Conservation (phyloP, 2,888 invertebrate species). For the Argyresthia albistria region DNA sequence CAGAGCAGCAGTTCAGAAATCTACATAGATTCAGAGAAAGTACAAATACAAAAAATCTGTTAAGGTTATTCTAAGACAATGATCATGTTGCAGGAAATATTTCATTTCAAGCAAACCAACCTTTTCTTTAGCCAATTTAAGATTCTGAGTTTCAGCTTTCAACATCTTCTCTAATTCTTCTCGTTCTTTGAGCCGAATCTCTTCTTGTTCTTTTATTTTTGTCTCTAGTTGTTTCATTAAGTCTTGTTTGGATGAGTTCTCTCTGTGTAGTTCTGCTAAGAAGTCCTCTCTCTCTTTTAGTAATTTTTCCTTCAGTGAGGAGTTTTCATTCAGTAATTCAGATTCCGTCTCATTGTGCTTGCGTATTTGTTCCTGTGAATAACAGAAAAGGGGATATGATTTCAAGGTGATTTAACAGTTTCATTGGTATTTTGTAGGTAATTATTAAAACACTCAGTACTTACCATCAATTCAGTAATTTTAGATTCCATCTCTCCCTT, state of each 20-base stretch:
- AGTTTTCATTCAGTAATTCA: slow-evolving; percentile 57
- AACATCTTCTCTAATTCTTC: slow-evolving; percentile 44
- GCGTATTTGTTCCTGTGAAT: slow-evolving; percentile 44
- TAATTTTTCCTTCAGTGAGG: slow-evolving; percentile 52
- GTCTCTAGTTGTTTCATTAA: slow-evolving; percentile 58
- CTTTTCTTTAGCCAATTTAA: slow-evolving; percentile 55
- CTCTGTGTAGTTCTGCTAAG: slow-evolving; percentile 52
- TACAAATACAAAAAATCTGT: too few relatives aligned
- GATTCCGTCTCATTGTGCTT: slow-evolving; percentile 50
- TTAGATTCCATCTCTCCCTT: slow-evolving; percentile 46
- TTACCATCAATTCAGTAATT: slow-evolving; percentile 46
- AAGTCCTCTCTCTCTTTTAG: slow-evolving; percentile 64
- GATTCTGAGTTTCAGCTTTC: slow-evolving; percentile 46
- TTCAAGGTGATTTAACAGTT: too few relatives aligned
- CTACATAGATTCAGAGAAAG: too few relatives aligned
- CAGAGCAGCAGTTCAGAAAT: too few relatives aligned
- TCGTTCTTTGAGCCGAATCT: slow-evolving; percentile 51
- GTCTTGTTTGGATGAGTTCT: slow-evolving; percentile 66
- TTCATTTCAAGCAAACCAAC: slow-evolving; percentile 19
- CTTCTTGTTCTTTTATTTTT: slow-evolving; percentile 60
- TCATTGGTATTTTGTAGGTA: too few relatives aligned
- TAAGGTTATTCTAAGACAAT: too few relatives aligned
- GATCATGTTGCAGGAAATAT: not conserved
- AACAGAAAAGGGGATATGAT: too few relatives aligned
- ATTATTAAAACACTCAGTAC: not conserved